Evolutionary conservation across 2,797 vertebrate species (phyloP).

Genomic region (Notolepis coatsorum): DNA sequence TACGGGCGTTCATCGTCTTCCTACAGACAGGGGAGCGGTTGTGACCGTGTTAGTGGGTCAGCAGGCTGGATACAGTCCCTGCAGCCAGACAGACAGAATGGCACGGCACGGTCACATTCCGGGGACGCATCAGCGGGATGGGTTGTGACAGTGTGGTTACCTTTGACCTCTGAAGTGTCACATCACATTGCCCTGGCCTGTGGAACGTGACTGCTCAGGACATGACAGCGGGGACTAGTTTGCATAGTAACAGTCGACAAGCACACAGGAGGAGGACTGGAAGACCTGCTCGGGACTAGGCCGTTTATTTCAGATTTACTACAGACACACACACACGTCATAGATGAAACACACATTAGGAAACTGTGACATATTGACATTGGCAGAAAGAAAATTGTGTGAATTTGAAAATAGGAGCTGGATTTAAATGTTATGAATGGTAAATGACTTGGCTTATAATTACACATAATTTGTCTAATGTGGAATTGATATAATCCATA

Average conservation of each 20-base stretch:
- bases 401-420: background rate
- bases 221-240: slow-evolving; percentile 66
- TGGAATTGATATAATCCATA: background rate
- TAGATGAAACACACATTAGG: too few relatives aligned
- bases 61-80: slow-evolving; percentile 9
- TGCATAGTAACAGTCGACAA: slow-evolving; percentile 65
- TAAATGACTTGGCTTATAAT: background rate
- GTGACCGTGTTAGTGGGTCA: background rate
- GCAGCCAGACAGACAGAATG: slow-evolving; percentile 32
- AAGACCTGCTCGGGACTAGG: background rate
- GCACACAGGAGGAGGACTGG: too few relatives aligned
- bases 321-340: background rate
- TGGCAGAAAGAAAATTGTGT: too few relatives aligned
- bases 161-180: slow-evolving; percentile 77
- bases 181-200: slow-evolving; percentile 61
- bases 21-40: background rate
- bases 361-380: background rate
- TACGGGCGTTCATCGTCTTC: background rate
- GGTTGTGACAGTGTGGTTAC: slow-evolving; percentile 75
- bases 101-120: slow-evolving; percentile 45
- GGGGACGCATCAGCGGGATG: slow-evolving; percentile 54
- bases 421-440: background rate
- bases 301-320: background rate
- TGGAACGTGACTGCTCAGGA: slow-evolving; percentile 38
- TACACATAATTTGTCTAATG: background rate